Evolutionary conservation across 1,140 invertebrate species (phyloP), one percentile per base, ranked within the genome.

Genomic region (Eumeta japonica): DNA sequence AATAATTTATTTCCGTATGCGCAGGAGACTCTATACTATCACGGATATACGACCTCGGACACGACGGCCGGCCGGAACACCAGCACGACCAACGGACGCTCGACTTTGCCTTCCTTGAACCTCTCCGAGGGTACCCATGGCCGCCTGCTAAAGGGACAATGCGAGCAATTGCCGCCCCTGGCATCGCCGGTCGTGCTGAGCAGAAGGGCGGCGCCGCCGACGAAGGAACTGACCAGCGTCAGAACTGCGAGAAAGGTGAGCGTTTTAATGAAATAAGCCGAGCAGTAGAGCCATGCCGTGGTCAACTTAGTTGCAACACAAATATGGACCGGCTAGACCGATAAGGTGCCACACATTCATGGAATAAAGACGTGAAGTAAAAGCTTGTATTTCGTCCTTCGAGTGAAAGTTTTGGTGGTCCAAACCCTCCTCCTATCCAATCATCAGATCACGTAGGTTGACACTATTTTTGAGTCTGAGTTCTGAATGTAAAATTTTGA

Each of bases 1-100:
- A n/a, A n/a, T n/a, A n/a, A n/a, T n/a, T n/a, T n/a, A n/a, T n/a
- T n/a, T n/a, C n/a, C n/a, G n/a, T n/a, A n/a, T n/a, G n/a, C n/a
- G n/a, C 42, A 77, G 74, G 74, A 77, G 58, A 77, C 74, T 0
- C 47, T 77, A 1, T 77, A 72, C 40, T 77, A 73, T 52, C 72
- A 73, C 35, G 74, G 72, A 3, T 71, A 70, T 33, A 43, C 62
- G 2, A 70, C 72, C 3, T 77, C 76, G 9, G 77, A 80, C 3
- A 57, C 76, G 19, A 75, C 67, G 17, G 56, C 41, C 0, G 65
- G 57, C 0, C 51, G 55, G 2, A 61, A 58, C 18, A 58, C 58
- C 2, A 71, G 57, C 37, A 58, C 55, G 2, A 63, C 53, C 14
- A 65, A 62, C 36, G 63, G 65, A 2, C 51, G 56, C 2, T 66